Evolutionary conservation across 2,113 vertebrate species (phyloP), one percentile per base, ranked within the genome.

Genomic region (Acanthisitta chloris): DNA sequence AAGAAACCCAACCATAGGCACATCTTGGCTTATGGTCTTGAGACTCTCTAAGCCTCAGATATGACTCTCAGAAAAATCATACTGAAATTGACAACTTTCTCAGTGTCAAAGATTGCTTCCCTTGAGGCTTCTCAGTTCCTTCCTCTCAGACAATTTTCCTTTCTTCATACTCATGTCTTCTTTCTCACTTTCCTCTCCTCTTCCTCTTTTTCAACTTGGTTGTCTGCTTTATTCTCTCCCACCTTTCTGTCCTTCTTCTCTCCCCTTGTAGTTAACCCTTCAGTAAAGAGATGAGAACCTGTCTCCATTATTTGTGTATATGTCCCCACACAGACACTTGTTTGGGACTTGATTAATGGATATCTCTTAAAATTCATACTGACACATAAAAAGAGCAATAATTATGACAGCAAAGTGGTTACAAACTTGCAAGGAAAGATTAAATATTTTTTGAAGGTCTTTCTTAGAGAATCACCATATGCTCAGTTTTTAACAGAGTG

Each of bases 101-200:
- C 31, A 31, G 40, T 46, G 55, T 77, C 88, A 91, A 81, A 90
- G 83, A 79, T 78, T 86, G 69, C 62, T 92, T 93, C 88, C 94
- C 89, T 81, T 89, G 89, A 92, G 92, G 57, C 92, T 88, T 87
- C 67, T 95, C 64, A 80, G 81, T 93, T 95, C 49, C 81, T 92
- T 90, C 71, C 77, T 77, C 45, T 92, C 52, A 88, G 34, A 66
- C 33, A 36, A 18, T 81, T 92, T 88, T 83, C 54, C 70, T 92
- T 94, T 71, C 33, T 43, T 82, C 49, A 74, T 33, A 71, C 11
- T 54, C 52, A 71, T 9, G 11, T 52, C 33, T 55, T 82, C 25
- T 72, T 83, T 90, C 36, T 86, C 40, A 49, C 17, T 34, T 64
- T 42, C 13, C 14, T 59, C 69, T 81, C 51, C 31, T 13, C 40